Conservation (phyloP, 1,140 invertebrate genomes). For the Bilobella aurantiaca region DNA sequence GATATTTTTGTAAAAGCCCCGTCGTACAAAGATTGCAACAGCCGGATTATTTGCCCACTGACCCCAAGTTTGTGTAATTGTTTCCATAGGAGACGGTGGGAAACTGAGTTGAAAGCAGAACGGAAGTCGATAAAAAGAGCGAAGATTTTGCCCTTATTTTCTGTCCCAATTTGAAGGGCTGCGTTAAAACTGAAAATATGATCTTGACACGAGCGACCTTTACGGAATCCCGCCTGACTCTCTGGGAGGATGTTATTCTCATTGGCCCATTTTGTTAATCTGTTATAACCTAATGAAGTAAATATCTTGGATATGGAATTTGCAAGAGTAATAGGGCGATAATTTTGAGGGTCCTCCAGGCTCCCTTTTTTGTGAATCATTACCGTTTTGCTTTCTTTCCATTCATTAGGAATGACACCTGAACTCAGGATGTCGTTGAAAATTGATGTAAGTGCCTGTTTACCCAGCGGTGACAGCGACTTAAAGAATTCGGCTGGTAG, state of each 20-base stretch:
- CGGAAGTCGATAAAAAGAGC: conserved; percentile 34
- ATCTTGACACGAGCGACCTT: conserved; percentile 27
- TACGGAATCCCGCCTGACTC: conserved; percentile 35
- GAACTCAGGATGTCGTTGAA: conserved; percentile 7
- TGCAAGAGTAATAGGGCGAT: conserved; percentile 33
- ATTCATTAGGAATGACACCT: conserved; percentile 4
- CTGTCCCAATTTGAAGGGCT: conserved; percentile 7
- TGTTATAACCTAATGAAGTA: conserved; percentile 25
- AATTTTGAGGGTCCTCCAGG: conserved; percentile 30
- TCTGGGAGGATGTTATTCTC: conserved; percentile 29
- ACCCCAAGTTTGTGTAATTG: conserved; percentile 30
- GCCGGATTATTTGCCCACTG: conserved; percentile 31
- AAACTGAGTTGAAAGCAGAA: conserved; percentile 33
- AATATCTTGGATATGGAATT: conserved; percentile 33
- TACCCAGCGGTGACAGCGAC: conserved; percentile 28
- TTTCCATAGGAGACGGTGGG: conserved; percentile 29
- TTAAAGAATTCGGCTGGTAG: conserved; percentile 37
- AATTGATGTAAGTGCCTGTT: background rate
- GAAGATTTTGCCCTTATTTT: conserved; percentile 22
- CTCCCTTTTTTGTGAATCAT: conserved; percentile 32
- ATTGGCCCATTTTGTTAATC: conserved; percentile 28
- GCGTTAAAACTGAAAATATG: conserved; percentile 34
- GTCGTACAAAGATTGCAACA: conserved; percentile 31
- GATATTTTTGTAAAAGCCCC: conserved; percentile 17
- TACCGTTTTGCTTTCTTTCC: conserved; percentile 1